These are phyloP conservation scores for Ictidomys tridecemlineatus DNA, from an alignment of 2,113 vertebrate genomes.

Conservation along the genomic window DNA sequence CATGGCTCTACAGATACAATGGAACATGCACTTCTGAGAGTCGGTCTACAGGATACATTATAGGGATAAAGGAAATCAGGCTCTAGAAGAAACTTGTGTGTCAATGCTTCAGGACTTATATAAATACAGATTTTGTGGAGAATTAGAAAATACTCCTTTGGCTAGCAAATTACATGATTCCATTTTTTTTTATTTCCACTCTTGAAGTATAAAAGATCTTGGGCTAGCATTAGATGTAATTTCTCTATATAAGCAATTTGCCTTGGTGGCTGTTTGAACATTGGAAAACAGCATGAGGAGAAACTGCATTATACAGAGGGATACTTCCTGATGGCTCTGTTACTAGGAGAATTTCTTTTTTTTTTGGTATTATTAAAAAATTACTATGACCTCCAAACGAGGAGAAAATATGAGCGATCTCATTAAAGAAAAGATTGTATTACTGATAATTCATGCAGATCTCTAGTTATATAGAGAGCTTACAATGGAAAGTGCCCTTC, in stretches of 20 bases:
- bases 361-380: conserved; percentile 10
- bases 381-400: not conserved
- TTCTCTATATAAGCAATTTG: not conserved
- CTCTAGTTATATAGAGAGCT: not conserved
- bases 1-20: not conserved
- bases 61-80: not conserved
- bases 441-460: not conserved
- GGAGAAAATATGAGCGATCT: not conserved
- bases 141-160: not conserved
- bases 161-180: not conserved
- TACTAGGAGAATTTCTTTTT: too few species aligned
- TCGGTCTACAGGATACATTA: not conserved
- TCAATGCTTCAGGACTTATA: not conserved
- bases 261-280: not conserved
- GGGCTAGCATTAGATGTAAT: not conserved
- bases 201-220: not conserved
- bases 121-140: not conserved
- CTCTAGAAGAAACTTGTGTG: not conserved
- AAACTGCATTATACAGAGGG: not conserved
- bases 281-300: not conserved
- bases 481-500: not conserved
- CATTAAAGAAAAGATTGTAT: conserved; percentile 12
- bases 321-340: not conserved
- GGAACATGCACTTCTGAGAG: not conserved
- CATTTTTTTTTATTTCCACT: not conserved